Evolutionary conservation across 2,113 vertebrate genomes (phyloP).

Genomic region (Gambusia affinis): DNA sequence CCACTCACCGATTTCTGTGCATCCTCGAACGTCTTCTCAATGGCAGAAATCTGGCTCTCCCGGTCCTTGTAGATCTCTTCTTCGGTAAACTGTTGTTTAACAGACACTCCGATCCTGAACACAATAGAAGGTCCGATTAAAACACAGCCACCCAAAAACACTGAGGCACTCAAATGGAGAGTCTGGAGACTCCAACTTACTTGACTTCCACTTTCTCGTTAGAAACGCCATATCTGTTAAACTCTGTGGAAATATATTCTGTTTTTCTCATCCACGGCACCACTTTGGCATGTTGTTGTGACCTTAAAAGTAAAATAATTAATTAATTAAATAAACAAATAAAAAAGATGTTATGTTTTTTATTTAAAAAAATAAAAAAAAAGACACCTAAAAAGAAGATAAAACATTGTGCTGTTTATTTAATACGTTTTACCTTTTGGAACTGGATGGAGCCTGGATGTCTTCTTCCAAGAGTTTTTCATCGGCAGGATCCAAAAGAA

Average conservation of each 20-base stretch:
- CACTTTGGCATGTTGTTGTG: constrained; percentile 94
- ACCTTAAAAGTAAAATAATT: constrained; percentile 67
- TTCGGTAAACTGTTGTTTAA: constrained; percentile 96
- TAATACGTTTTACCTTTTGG: constrained; percentile 83
- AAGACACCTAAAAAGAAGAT: background rate
- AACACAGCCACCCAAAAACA: background rate
- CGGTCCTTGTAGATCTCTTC: constrained; percentile 97
- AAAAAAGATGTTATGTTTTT: background rate
- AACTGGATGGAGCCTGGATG: constrained; percentile 92
- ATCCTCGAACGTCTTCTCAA: constrained; percentile 96
- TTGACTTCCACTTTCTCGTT: constrained; percentile 97
- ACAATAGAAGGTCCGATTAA: background rate
- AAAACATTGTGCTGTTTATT: background rate
- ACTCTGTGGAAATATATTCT: constrained; percentile 95
- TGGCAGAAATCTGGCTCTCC: constrained; percentile 94
- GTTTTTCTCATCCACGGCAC: constrained; percentile 98
- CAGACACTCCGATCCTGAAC: constrained; percentile 90
- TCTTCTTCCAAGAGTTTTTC: constrained; percentile 95
- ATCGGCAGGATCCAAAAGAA: constrained; percentile 89
- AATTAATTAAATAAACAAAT: background rate
- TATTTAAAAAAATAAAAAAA: background rate
- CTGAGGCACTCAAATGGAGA: background rate
- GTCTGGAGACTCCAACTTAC: constrained; percentile 63
- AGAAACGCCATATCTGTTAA: constrained; percentile 92
- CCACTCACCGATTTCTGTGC: constrained; percentile 88